Percentiles rank a stretch among this genome's conserved stretches.
Evolutionary conservation across 2,888 invertebrate genomes (phyloP).

Genomic region (Acleris holmiana): DNA sequence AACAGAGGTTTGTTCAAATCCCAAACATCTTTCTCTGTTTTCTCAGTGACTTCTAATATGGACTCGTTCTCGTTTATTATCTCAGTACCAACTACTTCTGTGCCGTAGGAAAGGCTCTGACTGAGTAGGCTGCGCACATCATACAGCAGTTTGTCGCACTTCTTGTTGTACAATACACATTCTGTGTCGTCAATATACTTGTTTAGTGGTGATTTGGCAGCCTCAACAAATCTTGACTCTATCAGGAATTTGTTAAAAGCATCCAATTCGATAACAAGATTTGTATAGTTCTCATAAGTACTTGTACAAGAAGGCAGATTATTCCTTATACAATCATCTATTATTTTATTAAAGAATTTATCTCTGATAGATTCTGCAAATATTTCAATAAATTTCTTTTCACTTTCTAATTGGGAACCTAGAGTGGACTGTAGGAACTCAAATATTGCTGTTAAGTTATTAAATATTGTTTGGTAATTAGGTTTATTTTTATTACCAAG

Average conservation of each 20-base stretch:
- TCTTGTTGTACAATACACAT: slow-evolving; percentile 74
- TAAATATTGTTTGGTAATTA: slow-evolving; percentile 72
- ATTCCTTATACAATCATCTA: slow-evolving; percentile 73
- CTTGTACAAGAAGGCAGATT: slow-evolving; percentile 73
- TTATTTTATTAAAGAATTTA: slow-evolving; percentile 74
- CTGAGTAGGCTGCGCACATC: slow-evolving; percentile 66
- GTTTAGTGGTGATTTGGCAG: slow-evolving; percentile 68
- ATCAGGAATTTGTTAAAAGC: slow-evolving; percentile 75
- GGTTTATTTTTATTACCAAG: slow-evolving; percentile 64
- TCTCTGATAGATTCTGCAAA: slow-evolving; percentile 68
- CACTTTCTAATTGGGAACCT: slow-evolving; percentile 68
- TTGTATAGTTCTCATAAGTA: slow-evolving; percentile 70
- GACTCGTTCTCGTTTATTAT: slow-evolving; percentile 55
- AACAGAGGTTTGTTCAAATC: slow-evolving; percentile 69
- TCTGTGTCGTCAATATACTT: slow-evolving; percentile 75
- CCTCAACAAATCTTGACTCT: slow-evolving; percentile 73
- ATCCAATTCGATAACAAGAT: slow-evolving; percentile 71
- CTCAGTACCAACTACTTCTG: slow-evolving; percentile 59
- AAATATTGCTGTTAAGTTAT: slow-evolving; percentile 75
- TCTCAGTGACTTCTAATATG: slow-evolving; percentile 52
- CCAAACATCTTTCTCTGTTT: slow-evolving; percentile 58
- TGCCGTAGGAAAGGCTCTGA: slow-evolving; percentile 68
- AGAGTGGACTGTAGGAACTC: slow-evolving; percentile 76
- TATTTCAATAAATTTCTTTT: slow-evolving; percentile 69
- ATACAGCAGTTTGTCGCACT: slow-evolving; percentile 72